Percentiles rank a stretch among this genome's conserved stretches.
Evolutionary conservation across 2,797 vertebrate species (phyloP).

Genomic region (Rallus crepitans): DNA sequence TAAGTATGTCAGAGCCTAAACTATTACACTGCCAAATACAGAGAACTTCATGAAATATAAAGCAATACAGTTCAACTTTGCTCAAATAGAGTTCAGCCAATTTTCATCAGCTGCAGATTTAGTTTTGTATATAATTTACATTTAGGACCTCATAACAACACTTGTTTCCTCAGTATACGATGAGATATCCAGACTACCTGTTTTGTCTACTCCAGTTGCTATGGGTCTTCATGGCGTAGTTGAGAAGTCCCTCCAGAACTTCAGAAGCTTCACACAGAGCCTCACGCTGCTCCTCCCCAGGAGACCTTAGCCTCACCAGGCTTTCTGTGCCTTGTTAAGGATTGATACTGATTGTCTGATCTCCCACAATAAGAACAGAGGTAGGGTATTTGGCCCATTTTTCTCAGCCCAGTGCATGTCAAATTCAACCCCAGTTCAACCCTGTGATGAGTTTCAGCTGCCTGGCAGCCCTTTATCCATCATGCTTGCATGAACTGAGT

Average conservation of each 20-base stretch:
- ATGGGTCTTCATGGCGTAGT: not conserved
- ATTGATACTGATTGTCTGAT: accelerated
- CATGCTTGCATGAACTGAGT: not conserved
- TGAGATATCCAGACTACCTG: not conserved
- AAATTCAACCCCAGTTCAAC: not conserved
- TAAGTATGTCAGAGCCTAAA: slow-evolving; percentile 32
- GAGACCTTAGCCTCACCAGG: not conserved
- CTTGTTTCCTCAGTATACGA: not conserved
- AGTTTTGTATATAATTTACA: not conserved
- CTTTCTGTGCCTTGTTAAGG: not conserved
- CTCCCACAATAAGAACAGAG: accelerated
- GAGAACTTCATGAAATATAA: not conserved
- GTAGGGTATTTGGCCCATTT: not conserved
- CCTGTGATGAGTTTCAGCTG: not conserved
- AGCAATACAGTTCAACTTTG: not conserved
- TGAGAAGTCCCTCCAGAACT: not conserved
- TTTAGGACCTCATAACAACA: not conserved
- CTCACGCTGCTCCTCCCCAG: not conserved
- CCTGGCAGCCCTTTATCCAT: not conserved
- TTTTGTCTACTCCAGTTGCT: not conserved
- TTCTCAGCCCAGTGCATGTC: not conserved
- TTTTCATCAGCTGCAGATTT: not conserved
- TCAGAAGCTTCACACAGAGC: not conserved
- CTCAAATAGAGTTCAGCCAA: not conserved
- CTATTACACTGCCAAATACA: slow-evolving; percentile 13